Percentiles rank a stretch among this genome's conserved stretches.
These are phyloP conservation scores for Lutjanus campechanus DNA, from an alignment of 2,797 vertebrate species.

Conservation along the genomic window DNA sequence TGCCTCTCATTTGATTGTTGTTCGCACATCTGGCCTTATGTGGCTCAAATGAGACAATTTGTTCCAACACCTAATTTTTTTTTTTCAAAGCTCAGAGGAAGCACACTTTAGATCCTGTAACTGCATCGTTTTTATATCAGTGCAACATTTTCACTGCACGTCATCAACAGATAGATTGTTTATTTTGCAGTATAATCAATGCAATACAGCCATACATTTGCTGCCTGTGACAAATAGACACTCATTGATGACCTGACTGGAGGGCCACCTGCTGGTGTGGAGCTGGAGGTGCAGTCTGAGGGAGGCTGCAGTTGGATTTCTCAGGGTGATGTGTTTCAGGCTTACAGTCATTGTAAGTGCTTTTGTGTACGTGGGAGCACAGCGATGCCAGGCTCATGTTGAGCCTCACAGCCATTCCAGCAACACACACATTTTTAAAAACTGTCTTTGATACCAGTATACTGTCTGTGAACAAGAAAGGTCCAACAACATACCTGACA, in stretches of 20 bases:
- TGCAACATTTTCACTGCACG: background rate
- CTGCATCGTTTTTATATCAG: background rate
- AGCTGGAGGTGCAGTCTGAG: conserved; percentile 42
- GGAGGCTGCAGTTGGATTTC: conserved; percentile 69
- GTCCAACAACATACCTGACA: conserved; percentile 56
- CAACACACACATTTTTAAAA: conserved; percentile 65
- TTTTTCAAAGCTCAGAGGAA: background rate
- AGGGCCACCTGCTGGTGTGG: conserved; percentile 64
- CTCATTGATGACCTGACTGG: conserved; percentile 10
- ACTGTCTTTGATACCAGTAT: conserved; percentile 72
- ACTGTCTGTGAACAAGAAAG: conserved; percentile 60
- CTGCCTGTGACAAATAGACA: background rate
- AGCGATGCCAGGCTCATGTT: conserved; percentile 74
- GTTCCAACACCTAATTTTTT: background rate
- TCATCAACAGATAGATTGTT: background rate
- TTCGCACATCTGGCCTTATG: conserved; percentile 17
- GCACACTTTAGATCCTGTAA: background rate
- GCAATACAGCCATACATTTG: background rate
- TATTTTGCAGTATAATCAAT: conserved; percentile 27
- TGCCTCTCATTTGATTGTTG: conserved; percentile 20
- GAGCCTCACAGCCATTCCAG: conserved; percentile 79
- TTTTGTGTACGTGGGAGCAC: conserved; percentile 73
- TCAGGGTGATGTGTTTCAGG: conserved; percentile 55
- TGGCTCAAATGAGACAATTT: conserved; percentile 10
- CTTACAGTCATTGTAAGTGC: conserved; percentile 70